Percentiles rank a stretch among this genome's conserved stretches.
Conservation (phyloP, 2,888 invertebrate genomes). For the Scaptodrosophila latifasciaeformis region DNA sequence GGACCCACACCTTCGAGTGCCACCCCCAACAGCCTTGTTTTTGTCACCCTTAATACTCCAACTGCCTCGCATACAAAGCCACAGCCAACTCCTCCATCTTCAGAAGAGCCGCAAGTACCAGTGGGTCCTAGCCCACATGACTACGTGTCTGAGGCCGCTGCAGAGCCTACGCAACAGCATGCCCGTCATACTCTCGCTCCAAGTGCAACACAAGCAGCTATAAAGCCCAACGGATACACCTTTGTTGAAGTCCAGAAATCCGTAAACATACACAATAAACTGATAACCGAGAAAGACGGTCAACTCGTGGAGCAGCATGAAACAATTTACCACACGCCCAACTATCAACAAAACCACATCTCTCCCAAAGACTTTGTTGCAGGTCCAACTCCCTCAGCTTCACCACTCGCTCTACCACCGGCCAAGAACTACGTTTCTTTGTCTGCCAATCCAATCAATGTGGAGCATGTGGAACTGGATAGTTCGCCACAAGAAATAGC, state of each 20-base stretch:
- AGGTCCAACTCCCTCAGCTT: background rate
- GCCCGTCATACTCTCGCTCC: conserved; percentile 31
- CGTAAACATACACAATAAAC: conserved; percentile 75
- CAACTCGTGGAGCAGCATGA: conserved; percentile 70
- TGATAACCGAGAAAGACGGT: conserved; percentile 72
- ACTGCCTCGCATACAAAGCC: conserved; percentile 9
- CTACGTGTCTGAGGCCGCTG: conserved; percentile 59
- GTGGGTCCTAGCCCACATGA: conserved; percentile 52
- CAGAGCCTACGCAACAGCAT: conserved; percentile 36
- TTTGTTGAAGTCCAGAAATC: conserved; percentile 82
- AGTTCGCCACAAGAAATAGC: conserved; percentile 45
- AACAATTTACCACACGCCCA: conserved; percentile 59
- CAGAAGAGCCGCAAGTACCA: conserved; percentile 11
- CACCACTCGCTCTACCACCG: conserved; percentile 1
- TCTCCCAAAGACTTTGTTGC: conserved; percentile 26
- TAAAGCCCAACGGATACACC: conserved; percentile 72
- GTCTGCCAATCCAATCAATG: conserved; percentile 60
- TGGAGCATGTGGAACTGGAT: conserved; percentile 49
- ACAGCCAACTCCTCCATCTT: background rate
- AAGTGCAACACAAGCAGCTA: conserved; percentile 10
- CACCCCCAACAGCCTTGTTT: conserved; percentile 48
- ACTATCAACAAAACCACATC: conserved; percentile 37
- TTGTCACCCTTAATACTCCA: conserved; percentile 54
- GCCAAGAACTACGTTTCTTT: conserved; percentile 48
- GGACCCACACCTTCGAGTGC: conserved; percentile 26